phyloP scores from a whole-genome alignment of 2,888 invertebrate genomes.

The Ormyrus pomaceus region DNA sequence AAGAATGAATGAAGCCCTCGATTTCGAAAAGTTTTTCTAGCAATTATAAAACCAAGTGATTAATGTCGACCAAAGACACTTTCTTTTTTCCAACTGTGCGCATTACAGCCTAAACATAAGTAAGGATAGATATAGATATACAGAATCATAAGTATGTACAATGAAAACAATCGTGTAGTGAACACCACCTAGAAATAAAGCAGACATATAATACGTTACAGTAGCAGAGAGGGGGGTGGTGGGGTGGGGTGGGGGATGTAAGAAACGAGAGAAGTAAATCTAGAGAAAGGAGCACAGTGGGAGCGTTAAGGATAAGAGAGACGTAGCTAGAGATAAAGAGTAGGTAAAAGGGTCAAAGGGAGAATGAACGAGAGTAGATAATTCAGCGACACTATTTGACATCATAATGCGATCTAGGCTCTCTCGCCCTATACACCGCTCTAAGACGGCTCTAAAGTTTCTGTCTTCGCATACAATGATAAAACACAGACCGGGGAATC shows the following conservation, averaged over 20 bases:
- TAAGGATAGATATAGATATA: slow-evolving; percentile 45
- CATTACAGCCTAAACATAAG: slow-evolving; percentile 22
- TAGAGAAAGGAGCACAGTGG: slow-evolving; percentile 2
- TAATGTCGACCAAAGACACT: not conserved
- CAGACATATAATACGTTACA: slow-evolving; percentile 67
- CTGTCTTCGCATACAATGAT: slow-evolving; percentile 10
- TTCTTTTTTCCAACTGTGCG: slow-evolving; percentile 44
- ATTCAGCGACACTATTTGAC: slow-evolving; percentile 31
- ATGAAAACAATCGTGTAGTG: slow-evolving; percentile 65
- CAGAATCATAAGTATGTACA: slow-evolving; percentile 59
- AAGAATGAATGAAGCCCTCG: no score
- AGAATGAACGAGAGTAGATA: slow-evolving; percentile 40
- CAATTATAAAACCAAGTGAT: not conserved
- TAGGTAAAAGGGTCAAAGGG: slow-evolving; percentile 24
- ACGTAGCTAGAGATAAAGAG: not conserved
- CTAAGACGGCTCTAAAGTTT: slow-evolving; percentile 24
- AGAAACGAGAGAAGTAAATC: slow-evolving; percentile 22
- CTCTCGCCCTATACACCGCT: slow-evolving; percentile 32
- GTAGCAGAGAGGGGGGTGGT: slow-evolving; percentile 60
- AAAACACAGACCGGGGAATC: slow-evolving; percentile 22
- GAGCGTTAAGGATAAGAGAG: not conserved
- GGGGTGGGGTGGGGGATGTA: slow-evolving; percentile 20
- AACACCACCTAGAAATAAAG: slow-evolving; percentile 74
- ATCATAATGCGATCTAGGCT: slow-evolving; percentile 21
- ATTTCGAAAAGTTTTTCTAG: not conserved